phyloP scores from a whole-genome alignment of 2,113 vertebrate species.

The Ceyx margarethae region DNA sequence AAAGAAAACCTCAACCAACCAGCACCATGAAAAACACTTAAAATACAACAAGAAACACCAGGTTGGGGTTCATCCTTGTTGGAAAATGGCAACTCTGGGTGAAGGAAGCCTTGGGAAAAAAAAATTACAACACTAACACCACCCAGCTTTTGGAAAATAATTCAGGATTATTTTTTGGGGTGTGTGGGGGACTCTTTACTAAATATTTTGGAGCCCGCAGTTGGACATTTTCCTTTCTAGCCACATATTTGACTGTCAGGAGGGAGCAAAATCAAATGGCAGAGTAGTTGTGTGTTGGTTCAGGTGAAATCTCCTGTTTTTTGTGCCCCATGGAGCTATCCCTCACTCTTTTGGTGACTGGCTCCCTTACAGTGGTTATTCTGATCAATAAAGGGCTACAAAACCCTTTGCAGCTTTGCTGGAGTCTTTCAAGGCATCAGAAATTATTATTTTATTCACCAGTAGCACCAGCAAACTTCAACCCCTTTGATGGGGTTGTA shows the following conservation, averaged over 20 bases:
- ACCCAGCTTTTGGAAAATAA: neutral
- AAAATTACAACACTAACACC: neutral
- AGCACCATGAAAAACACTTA: neutral
- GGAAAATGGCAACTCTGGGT: neutral
- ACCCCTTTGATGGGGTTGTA: neutral
- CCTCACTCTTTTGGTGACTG: neutral
- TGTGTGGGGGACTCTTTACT: neutral
- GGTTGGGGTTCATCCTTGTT: neutral
- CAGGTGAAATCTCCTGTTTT: rapidly evolving
- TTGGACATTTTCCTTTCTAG: neutral
- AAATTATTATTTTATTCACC: neutral
- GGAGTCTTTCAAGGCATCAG: neutral
- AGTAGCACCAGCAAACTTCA: neutral
- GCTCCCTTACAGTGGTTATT: neutral
- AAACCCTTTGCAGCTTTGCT: neutral
- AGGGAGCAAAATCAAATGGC: neutral
- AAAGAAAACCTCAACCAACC: neutral
- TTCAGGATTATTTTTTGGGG: neutral
- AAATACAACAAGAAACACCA: neutral
- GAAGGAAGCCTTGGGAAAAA: neutral
- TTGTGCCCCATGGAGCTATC: neutral
- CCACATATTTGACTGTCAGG: neutral
- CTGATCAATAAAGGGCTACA: neutral
- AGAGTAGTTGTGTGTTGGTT: neutral
- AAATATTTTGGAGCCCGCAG: neutral